These are phyloP conservation scores for human (Homo sapiens) DNA, from an alignment of 2,113 vertebrate species.

Conservation along the genomic window DNA sequence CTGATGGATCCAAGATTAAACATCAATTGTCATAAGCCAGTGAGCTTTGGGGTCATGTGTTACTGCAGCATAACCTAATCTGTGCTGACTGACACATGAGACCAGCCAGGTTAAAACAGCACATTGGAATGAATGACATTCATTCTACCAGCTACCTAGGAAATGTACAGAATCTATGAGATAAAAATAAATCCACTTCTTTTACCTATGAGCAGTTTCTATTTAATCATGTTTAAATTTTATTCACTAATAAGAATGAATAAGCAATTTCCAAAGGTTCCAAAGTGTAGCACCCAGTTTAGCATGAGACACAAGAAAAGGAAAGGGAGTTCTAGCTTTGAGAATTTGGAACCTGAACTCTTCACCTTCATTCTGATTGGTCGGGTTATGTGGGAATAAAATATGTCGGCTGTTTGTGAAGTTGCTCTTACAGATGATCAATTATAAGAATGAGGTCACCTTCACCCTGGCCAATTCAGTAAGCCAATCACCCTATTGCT, in stretches of 20 bases:
- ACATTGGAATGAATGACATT: not conserved
- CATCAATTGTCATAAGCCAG: not conserved
- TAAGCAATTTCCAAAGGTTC: not conserved
- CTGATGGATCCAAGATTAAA: not conserved
- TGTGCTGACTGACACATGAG: not conserved
- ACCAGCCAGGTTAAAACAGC: not conserved
- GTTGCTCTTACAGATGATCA: not conserved
- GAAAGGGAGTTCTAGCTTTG: not conserved
- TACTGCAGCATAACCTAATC: not conserved
- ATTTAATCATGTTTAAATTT: not conserved
- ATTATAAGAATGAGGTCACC: conserved; percentile 34
- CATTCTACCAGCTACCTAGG: not conserved
- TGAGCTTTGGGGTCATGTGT: not conserved
- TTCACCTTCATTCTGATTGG: not conserved
- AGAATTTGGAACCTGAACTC: not conserved
- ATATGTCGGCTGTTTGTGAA: not conserved
- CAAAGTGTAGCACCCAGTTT: not conserved
- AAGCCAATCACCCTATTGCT: not conserved
- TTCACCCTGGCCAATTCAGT: not conserved
- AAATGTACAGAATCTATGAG: not conserved
- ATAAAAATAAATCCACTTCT: not conserved
- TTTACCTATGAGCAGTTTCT: not conserved
- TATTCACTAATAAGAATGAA: not conserved
- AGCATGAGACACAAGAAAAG: not conserved
- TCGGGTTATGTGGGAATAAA: not conserved